These are phyloP conservation scores for Hypomesus transpacificus DNA, from an alignment of 2,113 vertebrate species.

Conservation along the genomic window DNA sequence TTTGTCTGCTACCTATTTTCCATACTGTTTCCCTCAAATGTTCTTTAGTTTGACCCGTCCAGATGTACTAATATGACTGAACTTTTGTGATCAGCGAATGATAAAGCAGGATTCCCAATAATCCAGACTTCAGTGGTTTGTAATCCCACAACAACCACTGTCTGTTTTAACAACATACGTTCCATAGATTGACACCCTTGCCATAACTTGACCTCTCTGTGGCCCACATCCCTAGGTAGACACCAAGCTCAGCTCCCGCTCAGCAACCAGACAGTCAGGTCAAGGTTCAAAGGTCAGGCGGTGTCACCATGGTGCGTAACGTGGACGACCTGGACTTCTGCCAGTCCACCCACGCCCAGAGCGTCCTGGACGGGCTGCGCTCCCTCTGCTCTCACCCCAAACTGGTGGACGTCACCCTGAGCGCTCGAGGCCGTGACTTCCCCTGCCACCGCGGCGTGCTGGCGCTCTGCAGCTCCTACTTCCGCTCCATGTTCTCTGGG, in stretches of 20 bases:
- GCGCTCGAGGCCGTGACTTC: constrained; percentile 79
- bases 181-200: no score
- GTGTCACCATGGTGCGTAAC: constrained; percentile 84
- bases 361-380: constrained; percentile 83
- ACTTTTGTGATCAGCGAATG: background rate
- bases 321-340: constrained; percentile 92
- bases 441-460: constrained; percentile 89
- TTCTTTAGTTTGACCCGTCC: background rate
- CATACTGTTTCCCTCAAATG: background rate
- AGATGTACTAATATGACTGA: background rate
- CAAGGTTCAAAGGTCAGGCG: constrained; percentile 11
- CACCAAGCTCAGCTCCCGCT: background rate
- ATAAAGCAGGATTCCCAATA: no score
- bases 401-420: constrained; percentile 84
- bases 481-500: constrained; percentile 90
- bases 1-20: background rate
- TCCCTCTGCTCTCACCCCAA: constrained; percentile 82
- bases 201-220: background rate
- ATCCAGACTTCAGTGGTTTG: background rate
- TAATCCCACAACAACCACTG: background rate
- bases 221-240: constrained; percentile 45
- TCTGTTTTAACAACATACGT: background rate
- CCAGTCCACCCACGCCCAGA: constrained; percentile 86
- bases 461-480: constrained; percentile 93
- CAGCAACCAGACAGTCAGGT: background rate